These are phyloP conservation scores for Macrophya annulata DNA, from an alignment of 2,888 invertebrate species.

Conservation along the genomic window DNA sequence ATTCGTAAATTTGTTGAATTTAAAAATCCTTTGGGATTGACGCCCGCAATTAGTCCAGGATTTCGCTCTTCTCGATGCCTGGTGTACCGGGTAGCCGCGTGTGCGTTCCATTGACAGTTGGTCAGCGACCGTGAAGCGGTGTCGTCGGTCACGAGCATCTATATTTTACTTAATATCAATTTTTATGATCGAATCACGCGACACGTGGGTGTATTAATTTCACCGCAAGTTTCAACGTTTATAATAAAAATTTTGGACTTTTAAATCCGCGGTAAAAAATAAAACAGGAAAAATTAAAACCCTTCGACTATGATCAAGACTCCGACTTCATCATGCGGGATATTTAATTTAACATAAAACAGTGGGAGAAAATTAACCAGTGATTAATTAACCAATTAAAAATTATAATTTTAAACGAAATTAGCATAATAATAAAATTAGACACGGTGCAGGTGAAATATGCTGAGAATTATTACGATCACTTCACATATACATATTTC, in stretches of 20 bases:
- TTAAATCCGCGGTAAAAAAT: neutral
- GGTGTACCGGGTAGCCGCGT: conserved; percentile 59
- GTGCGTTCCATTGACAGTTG: conserved; percentile 66
- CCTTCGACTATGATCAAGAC: neutral
- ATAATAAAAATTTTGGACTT: neutral
- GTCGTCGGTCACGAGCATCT: conserved; percentile 38
- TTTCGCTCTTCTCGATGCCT: conserved; percentile 31
- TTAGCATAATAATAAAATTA: neutral
- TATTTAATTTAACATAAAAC: neutral
- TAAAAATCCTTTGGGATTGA: neutral
- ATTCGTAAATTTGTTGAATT: neutral
- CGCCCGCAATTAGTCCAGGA: neutral
- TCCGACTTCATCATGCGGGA: neutral
- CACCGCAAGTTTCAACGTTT: neutral
- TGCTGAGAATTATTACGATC: neutral
- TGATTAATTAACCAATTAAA: neutral
- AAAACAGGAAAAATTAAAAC: neutral
- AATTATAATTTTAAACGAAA: neutral
- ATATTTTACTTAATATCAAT: neutral
- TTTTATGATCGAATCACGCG: neutral
- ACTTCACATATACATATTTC: neutral
- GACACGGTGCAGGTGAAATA: neutral
- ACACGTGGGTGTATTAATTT: conserved; percentile 8
- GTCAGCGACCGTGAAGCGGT: conserved; percentile 49
- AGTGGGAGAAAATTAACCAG: neutral